Evolutionary conservation across 2,888 invertebrate genomes (phyloP).

Genomic region (Phorcus lineatus): DNA sequence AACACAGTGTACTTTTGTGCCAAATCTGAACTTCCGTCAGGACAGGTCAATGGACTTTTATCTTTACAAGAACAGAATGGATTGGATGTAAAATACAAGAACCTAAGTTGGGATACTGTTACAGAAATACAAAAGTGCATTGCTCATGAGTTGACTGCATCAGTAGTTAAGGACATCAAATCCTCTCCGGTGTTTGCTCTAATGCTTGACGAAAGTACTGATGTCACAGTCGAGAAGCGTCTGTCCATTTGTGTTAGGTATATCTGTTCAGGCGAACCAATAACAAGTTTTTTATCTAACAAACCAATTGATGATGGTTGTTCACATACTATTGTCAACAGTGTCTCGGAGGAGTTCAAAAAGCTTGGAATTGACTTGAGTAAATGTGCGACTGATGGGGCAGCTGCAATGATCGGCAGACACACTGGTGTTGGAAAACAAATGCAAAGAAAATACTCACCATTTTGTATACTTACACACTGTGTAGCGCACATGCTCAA

Average conservation of each 20-base stretch:
- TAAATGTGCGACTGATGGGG: constrained; percentile 41
- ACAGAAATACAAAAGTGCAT: not conserved
- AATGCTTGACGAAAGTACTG: constrained; percentile 43
- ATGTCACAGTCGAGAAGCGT: constrained; percentile 35
- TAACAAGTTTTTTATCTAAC: constrained; percentile 33
- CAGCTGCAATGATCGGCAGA: not conserved
- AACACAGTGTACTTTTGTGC: not conserved
- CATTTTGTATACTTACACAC: not conserved
- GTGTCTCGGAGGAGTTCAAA: not conserved
- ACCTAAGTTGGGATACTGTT: not conserved
- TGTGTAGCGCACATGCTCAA: constrained; percentile 26
- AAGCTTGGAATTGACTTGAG: constrained; percentile 13
- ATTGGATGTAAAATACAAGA: not conserved
- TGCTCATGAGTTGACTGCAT: too few species aligned
- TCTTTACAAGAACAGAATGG: not conserved
- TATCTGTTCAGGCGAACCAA: constrained; percentile 26
- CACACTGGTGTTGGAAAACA: not conserved
- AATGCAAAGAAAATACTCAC: not conserved
- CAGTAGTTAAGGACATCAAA: not conserved
- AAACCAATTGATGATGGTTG: constrained; percentile 32
- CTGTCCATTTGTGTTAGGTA: constrained; percentile 37
- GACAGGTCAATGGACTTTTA: not conserved
- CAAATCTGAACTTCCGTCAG: not conserved
- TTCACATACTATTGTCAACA: constrained; percentile 34
- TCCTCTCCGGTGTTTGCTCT: constrained; percentile 26